Percentiles rank a stretch among this genome's conserved stretches.
These are phyloP conservation scores for Carterocephalus palaemon DNA, from an alignment of 2,888 invertebrate species.

Conservation along the genomic window DNA sequence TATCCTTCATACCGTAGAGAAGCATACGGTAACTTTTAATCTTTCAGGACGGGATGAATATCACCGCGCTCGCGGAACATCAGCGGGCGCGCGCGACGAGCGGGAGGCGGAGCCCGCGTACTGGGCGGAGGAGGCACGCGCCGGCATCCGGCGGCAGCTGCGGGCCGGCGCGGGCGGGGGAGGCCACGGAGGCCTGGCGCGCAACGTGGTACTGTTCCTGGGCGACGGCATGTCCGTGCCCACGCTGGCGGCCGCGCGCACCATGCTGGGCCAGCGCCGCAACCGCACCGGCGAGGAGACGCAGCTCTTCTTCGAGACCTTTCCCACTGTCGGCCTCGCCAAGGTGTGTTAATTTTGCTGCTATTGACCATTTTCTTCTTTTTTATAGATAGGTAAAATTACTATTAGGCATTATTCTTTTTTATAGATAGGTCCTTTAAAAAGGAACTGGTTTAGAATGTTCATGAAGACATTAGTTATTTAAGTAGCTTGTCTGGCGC, in stretches of 20 bases:
- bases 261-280: constrained; percentile 80
- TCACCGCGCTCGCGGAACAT: constrained; percentile 23
- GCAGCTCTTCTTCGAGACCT: constrained; percentile 79
- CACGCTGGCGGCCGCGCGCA: constrained; percentile 82
- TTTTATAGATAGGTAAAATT: too few relatives aligned
- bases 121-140: constrained; percentile 70
- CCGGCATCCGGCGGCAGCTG: constrained; percentile 54
- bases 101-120: constrained; percentile 44
- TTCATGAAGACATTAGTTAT: too few relatives aligned
- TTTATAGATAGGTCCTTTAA: too few relatives aligned
- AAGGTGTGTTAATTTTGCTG: constrained; percentile 81
- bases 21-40: too few relatives aligned
- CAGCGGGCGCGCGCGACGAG: constrained; percentile 21
- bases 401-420: too few relatives aligned
- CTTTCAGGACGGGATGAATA: constrained; percentile 11
- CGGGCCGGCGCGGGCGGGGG: constrained; percentile 36
- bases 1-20: too few relatives aligned
- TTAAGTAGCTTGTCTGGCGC: too few relatives aligned
- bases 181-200: constrained; percentile 36
- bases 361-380: too few relatives aligned
- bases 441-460: too few relatives aligned
- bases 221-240: constrained; percentile 88
- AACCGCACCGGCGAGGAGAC: constrained; percentile 79
- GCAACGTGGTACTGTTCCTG: constrained; percentile 84
- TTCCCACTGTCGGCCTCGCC: constrained; percentile 80